Evolutionary conservation across 2,113 vertebrate species (phyloP).

Genomic region (Quiscalus mexicanus): DNA sequence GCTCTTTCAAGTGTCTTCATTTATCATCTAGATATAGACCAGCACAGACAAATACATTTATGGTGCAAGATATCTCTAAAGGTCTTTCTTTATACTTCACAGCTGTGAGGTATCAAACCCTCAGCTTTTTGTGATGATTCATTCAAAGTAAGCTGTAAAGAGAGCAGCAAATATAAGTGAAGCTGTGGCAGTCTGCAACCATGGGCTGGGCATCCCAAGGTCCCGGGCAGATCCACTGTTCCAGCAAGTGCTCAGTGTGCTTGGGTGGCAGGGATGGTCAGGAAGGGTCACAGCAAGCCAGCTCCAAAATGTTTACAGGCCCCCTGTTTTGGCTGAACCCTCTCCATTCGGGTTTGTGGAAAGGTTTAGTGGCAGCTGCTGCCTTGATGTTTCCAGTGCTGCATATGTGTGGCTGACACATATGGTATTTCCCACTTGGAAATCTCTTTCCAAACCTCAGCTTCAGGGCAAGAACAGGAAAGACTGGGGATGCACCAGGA

Average conservation of each 20-base stretch:
- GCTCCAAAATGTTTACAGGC: background rate
- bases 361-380: background rate
- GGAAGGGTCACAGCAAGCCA: background rate
- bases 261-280: background rate
- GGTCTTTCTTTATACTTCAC: background rate
- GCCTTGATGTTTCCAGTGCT: background rate
- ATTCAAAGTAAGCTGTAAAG: background rate
- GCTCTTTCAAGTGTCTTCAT: conserved; percentile 25
- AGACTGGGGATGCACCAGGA: background rate
- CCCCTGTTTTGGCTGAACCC: background rate
- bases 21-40: conserved; percentile 26
- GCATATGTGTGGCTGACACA: rapidly evolving
- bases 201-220: background rate
- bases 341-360: background rate
- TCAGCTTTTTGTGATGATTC: background rate
- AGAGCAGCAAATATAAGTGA: background rate
- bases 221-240: background rate
- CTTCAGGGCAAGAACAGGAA: background rate
- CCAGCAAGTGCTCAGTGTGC: background rate
- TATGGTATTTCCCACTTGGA: background rate
- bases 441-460: background rate
- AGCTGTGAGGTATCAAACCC: background rate
- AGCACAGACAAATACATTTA: background rate
- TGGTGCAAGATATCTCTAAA: background rate
- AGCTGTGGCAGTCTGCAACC: background rate